Evolutionary conservation across 1,140 invertebrate species (phyloP), one percentile per base, ranked within the genome.

Genomic region (Bombus difficillimus): DNA sequence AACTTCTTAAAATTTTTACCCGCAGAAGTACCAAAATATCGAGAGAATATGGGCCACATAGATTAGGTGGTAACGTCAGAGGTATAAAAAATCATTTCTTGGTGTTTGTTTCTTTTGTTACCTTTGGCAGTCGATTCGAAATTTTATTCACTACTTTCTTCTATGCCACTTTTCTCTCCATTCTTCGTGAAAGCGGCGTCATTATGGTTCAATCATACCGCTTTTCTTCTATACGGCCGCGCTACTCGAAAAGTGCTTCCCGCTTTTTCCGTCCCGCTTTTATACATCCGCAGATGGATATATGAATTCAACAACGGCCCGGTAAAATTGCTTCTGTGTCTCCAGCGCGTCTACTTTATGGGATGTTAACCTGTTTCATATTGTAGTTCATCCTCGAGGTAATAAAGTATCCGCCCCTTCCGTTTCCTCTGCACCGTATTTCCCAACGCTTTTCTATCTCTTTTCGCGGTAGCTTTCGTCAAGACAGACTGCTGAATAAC

Each of bases 161-260:
- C 74, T 64, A n/a, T n/a, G 43, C 41, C 12, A 13, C 22, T 73
- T 75, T 83, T 41, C 43, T 43, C 39, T 75, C 47, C 43, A 32
- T 73, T 75, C 71, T 80, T 80, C 83, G 77, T 83, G 83, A 88
- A 86, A 83, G 68, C 87, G 87, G 86, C 91, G 83, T 94, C 92
- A 92, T 94, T 93, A 93, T 78, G 86, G 92, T 94, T 93, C 93
- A 94, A 93, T 94, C 93, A 93, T 92, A 88, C 89, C 84, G 90
- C 90, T 88, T 93, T 92, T 89, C 91, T 93, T 92, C 85, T 92
- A 92, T 92, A 92, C 85, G 88, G 89, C 85, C 85, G 92, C 90
- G 91, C 89, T 92, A 93, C 93, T 92, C 89, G 90, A 92, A 89
- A 92, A 93, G 86, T 89, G 68, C 64, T 80, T n/a, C 83, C 64